These are phyloP conservation scores for Trichogramma evanescens DNA, from an alignment of 2,888 invertebrate species.

Conservation along the genomic window DNA sequence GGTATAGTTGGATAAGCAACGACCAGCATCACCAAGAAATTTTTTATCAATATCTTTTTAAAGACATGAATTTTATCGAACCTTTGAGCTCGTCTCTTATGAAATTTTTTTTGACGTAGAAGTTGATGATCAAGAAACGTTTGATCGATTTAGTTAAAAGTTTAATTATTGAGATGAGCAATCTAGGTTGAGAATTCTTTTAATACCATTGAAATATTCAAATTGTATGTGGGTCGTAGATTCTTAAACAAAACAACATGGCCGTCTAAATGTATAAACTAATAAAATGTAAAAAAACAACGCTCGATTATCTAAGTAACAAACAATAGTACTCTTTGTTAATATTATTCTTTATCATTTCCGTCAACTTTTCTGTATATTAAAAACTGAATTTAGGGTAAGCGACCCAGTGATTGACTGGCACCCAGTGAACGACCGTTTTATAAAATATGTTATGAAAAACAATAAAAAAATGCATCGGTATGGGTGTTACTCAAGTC, in stretches of 20 bases:
- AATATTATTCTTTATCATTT: constrained; percentile 22
- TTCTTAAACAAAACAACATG: constrained; percentile 43
- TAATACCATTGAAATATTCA: not conserved
- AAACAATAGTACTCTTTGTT: constrained; percentile 45
- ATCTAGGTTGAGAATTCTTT: no score
- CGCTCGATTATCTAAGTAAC: constrained; percentile 47
- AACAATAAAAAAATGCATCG: no score
- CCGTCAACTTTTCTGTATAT: not conserved
- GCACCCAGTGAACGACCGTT: no score
- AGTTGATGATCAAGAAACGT: no score
- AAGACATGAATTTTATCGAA: not conserved
- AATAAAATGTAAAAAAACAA: constrained; percentile 48
- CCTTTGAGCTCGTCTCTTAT: no score
- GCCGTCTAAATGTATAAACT: constrained; percentile 45
- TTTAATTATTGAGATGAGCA: no score
- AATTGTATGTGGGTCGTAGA: constrained; percentile 34
- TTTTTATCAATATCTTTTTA: constrained; percentile 22
- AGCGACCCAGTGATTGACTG: no score
- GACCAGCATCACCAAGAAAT: constrained; percentile 46
- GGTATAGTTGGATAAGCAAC: constrained; percentile 44
- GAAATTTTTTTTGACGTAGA: no score
- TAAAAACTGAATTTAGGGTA: no score
- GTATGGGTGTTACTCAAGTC: no score
- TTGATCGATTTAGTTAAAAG: no score
- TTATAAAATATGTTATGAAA: no score